phyloP scores from a whole-genome alignment of 2,113 vertebrate species.

The Stercorarius parasiticus region DNA sequence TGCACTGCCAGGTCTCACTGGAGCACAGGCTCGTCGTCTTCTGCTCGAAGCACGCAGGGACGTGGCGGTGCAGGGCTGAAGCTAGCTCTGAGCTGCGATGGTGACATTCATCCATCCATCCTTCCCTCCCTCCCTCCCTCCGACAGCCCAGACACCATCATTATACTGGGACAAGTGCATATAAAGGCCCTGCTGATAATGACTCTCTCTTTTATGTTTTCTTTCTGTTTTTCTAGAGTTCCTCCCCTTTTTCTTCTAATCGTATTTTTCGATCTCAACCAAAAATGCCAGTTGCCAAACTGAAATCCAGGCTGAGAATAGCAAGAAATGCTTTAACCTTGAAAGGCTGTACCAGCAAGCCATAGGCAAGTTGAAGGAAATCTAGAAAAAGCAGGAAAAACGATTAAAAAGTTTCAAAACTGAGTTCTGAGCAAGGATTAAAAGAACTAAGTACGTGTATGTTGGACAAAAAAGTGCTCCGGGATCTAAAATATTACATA shows the following conservation, averaged over 20 bases:
- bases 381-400: background rate
- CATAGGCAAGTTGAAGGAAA: background rate
- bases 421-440: background rate
- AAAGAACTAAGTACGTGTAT: background rate
- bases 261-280: background rate
- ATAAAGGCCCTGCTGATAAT: background rate
- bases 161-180: background rate
- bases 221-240: background rate
- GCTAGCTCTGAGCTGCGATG: background rate
- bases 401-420: background rate
- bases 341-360: background rate
- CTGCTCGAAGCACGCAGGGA: background rate
- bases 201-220: background rate
- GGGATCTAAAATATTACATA: background rate
- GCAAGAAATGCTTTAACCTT: background rate
- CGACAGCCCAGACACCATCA: background rate
- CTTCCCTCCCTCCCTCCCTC: background rate
- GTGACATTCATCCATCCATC: background rate
- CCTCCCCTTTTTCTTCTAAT: background rate
- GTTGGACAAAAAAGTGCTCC: background rate
- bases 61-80: background rate
- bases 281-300: background rate
- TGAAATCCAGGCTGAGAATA: background rate
- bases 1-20: background rate
- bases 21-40: background rate